phyloP scores from a whole-genome alignment of 2,113 vertebrate species.

The Geococcyx californianus region DNA sequence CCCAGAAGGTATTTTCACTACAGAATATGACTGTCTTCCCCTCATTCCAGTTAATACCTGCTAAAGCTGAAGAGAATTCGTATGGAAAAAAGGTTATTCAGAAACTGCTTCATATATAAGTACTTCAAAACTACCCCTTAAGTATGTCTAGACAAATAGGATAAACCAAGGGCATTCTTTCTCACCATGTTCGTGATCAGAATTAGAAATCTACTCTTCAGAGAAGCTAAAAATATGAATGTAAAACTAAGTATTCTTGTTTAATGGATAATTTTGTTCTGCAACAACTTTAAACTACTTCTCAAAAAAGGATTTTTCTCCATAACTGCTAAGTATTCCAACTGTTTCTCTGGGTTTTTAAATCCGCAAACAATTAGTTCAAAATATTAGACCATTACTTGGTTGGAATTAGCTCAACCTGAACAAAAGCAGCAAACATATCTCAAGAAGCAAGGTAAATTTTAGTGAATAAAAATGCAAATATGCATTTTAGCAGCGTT shows the following conservation, averaged over 20 bases:
- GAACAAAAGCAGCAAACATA: constrained; percentile 29
- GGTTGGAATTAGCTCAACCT: constrained; percentile 55
- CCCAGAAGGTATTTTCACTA: background rate
- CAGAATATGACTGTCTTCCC: rapidly evolving
- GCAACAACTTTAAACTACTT: background rate
- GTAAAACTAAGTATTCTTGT: background rate
- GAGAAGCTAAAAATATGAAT: background rate
- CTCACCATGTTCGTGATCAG: background rate
- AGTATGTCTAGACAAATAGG: background rate
- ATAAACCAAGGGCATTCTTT: background rate
- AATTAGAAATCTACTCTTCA: background rate
- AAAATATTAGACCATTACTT: constrained; percentile 7
- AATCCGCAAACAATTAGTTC: constrained; percentile 12
- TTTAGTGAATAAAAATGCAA: constrained; percentile 93
- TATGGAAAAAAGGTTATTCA: background rate
- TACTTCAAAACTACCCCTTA: background rate
- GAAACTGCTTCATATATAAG: background rate
- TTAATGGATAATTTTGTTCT: background rate
- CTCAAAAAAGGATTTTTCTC: background rate
- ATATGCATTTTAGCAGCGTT: constrained; percentile 90
- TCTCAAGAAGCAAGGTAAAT: constrained; percentile 67
- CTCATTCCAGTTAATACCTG: background rate
- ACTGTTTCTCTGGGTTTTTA: background rate
- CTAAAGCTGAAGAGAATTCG: background rate
- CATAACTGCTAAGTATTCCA: background rate